Base-by-base conservation (phyloP, 1,140 invertebrate genomes). In the Drosophila watanabei region DNA sequence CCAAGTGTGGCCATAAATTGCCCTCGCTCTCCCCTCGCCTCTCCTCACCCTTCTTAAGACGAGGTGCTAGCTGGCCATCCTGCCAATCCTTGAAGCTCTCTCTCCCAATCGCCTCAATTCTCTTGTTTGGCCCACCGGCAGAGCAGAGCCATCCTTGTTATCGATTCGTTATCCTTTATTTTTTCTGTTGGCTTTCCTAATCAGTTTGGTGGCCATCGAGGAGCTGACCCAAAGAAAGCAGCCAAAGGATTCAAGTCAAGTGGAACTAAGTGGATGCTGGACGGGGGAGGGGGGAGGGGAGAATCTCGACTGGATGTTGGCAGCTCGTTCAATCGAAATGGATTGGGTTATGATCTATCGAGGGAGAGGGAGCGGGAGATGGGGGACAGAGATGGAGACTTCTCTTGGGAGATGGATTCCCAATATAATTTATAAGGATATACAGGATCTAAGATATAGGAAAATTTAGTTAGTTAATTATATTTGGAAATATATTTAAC, bases 1-100 rank as follows among this genome's bases (percentile, higher is more conserved):
- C 65, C 70, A 79, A 87, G 83, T 86, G 82, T 79, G 82, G 75
- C 80, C 69, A 87, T 87, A 86, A 86, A 86, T 87, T 87, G 83
- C 48, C 62, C 14, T 39, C 52, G 16, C 16, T 16, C 33, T 24
- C 14, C 14, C 18, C 11, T 11, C 45, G 13, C 33, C 4, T 2
- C 43, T 2, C n/a, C 16, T 10, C 45, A 16, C 28, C 4, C 58
- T 20, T 16, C 32, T 41, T 62, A 58, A 73, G 75, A 66, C 70
- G 49, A 62, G 71, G 68, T 80, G 56, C 77, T 61, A 35, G 49
- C 65, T 46, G 24, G 45, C 65, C 39, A 18, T 18, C 20, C 52
- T 24, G 57, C 41, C 24, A 57, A 39, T 57, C 54, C 54, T 57
- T 37, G 35, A 20, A 16, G 35, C 35, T 7, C 20, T 5, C 35